Base-by-base conservation (phyloP, 2,113 vertebrate genomes). In the Narcine bancroftii region DNA sequence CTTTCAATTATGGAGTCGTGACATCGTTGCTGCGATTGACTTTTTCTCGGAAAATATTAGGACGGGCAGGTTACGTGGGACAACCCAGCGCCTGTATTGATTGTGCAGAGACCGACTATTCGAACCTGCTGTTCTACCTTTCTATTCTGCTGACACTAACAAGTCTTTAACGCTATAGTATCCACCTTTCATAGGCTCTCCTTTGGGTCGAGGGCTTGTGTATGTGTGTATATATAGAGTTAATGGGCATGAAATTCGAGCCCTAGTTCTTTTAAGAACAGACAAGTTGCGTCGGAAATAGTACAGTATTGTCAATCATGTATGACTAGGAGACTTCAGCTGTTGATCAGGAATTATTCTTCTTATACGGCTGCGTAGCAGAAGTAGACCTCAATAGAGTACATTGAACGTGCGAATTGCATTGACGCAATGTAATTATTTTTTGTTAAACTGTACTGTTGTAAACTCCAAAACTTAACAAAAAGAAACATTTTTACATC, bases 161-260 rank as follows among this genome's bases (percentile, higher is more conserved):
- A 87, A 87, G 81, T 87, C 60, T 53, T 56, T 60, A 36, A 87
- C 81, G 81, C 53, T 53, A 36, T 87, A 53, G 81, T 87, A n/a
- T 87, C 33, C 56, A 63, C 81, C 81, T 63, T 87, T 56, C 42
- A 36, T 19, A 56, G 60, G 33, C 53, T 85, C 81, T 60, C 81
- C 33, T 60, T 85, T 85, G 50, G 36, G 26, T 85, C 6, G 53
- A 19, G 10, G 56, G 81, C 50, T 36, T 85, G 56, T 75, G 13
- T 39, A n/a, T n/a, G n/a, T n/a, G n/a, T 75, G 36, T 60, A 53
- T 87, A 33, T 36, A 87, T 36, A 15, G 53, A 53, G n/a, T 87
- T 60, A 60, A 36, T 87, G 6, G 33, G 81, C 81, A 87, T 60
- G 53, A 87, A 87, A 87, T 60, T 50, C 53, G 81, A 87, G 33